These are phyloP conservation scores for Ectropis grisescens DNA, from an alignment of 1,140 invertebrate species.

Conservation along the genomic window DNA sequence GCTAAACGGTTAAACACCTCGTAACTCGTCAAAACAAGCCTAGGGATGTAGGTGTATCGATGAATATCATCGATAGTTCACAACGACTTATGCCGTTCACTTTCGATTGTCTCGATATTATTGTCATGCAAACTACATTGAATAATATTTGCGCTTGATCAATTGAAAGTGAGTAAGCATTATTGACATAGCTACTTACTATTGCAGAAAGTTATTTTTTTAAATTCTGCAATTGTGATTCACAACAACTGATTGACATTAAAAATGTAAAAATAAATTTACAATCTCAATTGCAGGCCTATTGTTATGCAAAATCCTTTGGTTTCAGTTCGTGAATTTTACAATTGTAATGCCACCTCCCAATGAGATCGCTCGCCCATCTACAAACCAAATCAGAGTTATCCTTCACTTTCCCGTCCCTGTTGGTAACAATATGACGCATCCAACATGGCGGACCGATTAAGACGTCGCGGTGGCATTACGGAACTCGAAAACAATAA, in stretches of 20 bases:
- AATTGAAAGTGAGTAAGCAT: no score
- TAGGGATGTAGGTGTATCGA: slow-evolving; percentile 20
- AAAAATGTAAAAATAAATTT: no score
- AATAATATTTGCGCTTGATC: no score
- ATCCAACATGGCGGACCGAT: slow-evolving; percentile 23
- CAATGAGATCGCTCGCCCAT: slow-evolving; percentile 14
- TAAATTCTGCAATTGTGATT: no score
- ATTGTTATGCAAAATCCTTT: no score
- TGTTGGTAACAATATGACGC: slow-evolving; percentile 25
- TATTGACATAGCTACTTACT: no score
- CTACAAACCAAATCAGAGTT: slow-evolving; percentile 23
- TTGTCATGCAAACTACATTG: background rate
- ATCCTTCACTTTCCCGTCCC: slow-evolving; percentile 18
- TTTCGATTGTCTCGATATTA: slow-evolving; percentile 2
- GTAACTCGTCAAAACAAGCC: slow-evolving; percentile 1
- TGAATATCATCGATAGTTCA: slow-evolving; percentile 13
- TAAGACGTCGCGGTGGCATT: slow-evolving; percentile 21
- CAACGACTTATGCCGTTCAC: slow-evolving; percentile 6
- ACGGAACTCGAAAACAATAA: slow-evolving; percentile 33
- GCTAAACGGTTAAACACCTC: no score
- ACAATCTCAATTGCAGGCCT: no score
- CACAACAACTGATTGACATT: no score
- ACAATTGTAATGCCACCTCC: no score
- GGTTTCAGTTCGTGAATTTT: no score
- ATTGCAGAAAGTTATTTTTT: no score